A percentile compares a stretch with the other conserved stretches of the same genome.
phyloP scores from a whole-genome alignment of 1,140 invertebrate species.

The Pseudobourletiella spinata region DNA sequence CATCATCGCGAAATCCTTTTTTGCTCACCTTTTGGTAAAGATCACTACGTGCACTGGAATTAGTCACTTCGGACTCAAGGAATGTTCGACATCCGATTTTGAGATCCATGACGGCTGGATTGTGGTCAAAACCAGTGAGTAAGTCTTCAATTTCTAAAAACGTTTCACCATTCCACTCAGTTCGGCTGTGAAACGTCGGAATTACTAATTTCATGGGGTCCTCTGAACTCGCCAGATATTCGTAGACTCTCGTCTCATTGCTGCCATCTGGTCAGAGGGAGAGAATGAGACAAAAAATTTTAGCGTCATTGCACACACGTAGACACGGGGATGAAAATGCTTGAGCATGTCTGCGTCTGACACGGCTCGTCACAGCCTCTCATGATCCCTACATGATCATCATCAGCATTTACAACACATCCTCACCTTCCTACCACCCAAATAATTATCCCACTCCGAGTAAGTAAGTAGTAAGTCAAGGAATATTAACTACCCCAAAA shows the following conservation, averaged over 20 bases:
- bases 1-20: no score
- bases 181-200: conserved; percentile 42
- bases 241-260: conserved; percentile 10
- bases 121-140: conserved; percentile 45
- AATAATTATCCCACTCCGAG: no score
- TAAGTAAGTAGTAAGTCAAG: no score
- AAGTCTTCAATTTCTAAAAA: conserved; percentile 87
- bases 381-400: no score
- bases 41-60: conserved; percentile 51
- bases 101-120: conserved; percentile 64
- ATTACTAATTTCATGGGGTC: conserved; percentile 5
- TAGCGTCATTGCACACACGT: no score
- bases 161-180: conserved; percentile 72
- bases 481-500: no score
- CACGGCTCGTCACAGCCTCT: no score
- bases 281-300: background rate
- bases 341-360: no score
- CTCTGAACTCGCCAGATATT: background rate
- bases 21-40: conserved; percentile 61
- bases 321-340: no score
- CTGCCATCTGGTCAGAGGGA: conserved; percentile 5
- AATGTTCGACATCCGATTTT: conserved; percentile 90
- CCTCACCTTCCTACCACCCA: no score
- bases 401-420: no score
- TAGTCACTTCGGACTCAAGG: conserved; percentile 75